Conservation (phyloP, 2,113 vertebrate species). For the Burhinus oedicnemus region DNA sequence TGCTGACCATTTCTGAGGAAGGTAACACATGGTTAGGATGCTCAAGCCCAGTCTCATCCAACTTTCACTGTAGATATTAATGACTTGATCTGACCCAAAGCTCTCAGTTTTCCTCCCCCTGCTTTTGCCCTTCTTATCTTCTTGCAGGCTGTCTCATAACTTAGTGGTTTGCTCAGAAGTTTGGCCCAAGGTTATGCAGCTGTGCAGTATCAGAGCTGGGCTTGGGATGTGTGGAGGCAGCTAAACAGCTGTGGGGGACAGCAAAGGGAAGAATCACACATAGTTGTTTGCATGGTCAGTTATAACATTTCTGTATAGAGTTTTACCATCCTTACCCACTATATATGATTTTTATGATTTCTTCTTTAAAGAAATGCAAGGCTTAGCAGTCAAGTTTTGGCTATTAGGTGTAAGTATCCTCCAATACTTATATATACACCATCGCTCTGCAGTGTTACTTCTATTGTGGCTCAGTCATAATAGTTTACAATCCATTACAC, state of each 20-base stretch:
- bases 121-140: constrained; percentile 56
- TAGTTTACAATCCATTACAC: neutral
- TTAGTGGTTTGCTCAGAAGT: constrained; percentile 58
- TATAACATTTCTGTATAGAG: neutral
- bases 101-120: constrained; percentile 33
- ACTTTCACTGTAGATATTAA: constrained; percentile 1
- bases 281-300: neutral
- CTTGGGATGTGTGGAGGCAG: constrained; percentile 24
- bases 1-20: neutral
- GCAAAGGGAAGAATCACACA: neutral
- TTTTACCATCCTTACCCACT: neutral
- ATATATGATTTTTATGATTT: neutral
- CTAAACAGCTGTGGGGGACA: constrained; percentile 57
- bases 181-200: constrained; percentile 70
- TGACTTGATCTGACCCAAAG: constrained; percentile 19
- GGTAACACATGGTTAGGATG: neutral
- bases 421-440: neutral
- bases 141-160: constrained; percentile 50
- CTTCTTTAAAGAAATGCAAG: neutral
- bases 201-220: constrained; percentile 64
- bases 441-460: neutral
- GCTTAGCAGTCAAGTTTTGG: neutral
- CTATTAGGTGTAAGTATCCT: neutral
- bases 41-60: neutral
- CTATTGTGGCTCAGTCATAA: neutral